Conservation (phyloP, 2,888 invertebrate species). For the Macroteleia sp. region DNA sequence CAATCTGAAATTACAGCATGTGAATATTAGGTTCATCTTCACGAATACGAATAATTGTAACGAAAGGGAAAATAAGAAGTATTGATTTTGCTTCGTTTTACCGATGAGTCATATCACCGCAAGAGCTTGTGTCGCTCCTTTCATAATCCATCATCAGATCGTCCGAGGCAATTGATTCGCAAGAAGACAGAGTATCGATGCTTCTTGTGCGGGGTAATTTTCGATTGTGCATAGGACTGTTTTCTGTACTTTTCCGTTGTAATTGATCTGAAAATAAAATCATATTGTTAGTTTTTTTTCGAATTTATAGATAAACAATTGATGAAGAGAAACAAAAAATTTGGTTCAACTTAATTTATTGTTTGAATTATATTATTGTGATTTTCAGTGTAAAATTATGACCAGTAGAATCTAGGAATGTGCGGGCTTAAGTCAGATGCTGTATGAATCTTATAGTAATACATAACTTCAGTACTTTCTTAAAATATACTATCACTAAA, state of each 20-base stretch:
- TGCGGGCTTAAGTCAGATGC: too few species aligned
- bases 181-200: constrained; percentile 92
- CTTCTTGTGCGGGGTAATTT: constrained; percentile 88
- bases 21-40: neutral
- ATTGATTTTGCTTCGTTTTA: constrained; percentile 71
- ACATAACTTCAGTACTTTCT: too few species aligned
- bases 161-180: constrained; percentile 93
- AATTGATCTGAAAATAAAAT: constrained; percentile 69
- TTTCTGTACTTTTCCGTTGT: constrained; percentile 75
- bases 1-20: constrained; percentile 70
- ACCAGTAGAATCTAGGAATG: too few species aligned
- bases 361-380: too few species aligned
- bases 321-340: too few species aligned
- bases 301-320: too few species aligned
- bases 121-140: constrained; percentile 87
- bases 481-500: too few species aligned
- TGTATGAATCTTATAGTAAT: too few species aligned
- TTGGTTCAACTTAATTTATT: too few species aligned
- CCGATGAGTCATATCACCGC: constrained; percentile 86
- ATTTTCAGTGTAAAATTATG: too few species aligned
- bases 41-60: constrained; percentile 4
- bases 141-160: constrained; percentile 95
- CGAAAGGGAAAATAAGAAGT: too few species aligned
- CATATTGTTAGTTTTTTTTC: too few species aligned
- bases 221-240: constrained; percentile 80